Evolutionary conservation across 37 sponge, comb jelly and placozoan genomes (phyloP), one percentile per base, ranked within the genome.

Genomic region (Petrosia ficiformis): DNA sequence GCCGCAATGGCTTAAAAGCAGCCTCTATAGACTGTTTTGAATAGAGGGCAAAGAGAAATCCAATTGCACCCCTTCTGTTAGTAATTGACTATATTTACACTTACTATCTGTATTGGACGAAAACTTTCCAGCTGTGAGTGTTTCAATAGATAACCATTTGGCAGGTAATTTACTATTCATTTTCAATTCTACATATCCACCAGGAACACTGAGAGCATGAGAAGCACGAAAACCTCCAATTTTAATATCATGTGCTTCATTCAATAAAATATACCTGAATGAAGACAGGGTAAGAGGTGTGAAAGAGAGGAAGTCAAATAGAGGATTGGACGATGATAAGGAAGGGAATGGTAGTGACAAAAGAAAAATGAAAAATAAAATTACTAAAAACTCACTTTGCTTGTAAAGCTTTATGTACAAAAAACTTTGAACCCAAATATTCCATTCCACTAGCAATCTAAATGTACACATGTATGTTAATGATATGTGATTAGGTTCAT

Each of bases 381-480:
- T 11, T 21, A 34, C 41, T 16, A 5, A 11, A 29, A 3, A 76
- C 67, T 6, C 24, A 86, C 87, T 75, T 75, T 35, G 87, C 80
- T 40, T 80, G 80, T 34, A 86, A 65, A 59, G 80, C 87, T 70
- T 81, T 75, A 63, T 86, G 87, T 35, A 86, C 80, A 35, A 80
- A 86, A 48, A 43, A 86, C 66, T 75, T 86, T 39, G 76, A 57
- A 29, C 81, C 75, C 31, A 86, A 52, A 40, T 80, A 86, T 44
- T 86, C 81, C 87, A 86, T 86, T 43, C 87, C 87, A 34, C 61
- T 37, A 0, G 87, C 87, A 75, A 86, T 70, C 87, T 86, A n/a
- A n/a, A n/a, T n/a, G n/a, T n/a, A n/a, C n/a, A n/a, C n/a, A n/a
- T n/a, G n/a, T n/a, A 39, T 63, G 37, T 2, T 26, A 43, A 56